Evolutionary conservation across 2,888 invertebrate genomes (phyloP), one percentile per base, ranked within the genome.

Genomic region (Cyaniris semiargus): DNA sequence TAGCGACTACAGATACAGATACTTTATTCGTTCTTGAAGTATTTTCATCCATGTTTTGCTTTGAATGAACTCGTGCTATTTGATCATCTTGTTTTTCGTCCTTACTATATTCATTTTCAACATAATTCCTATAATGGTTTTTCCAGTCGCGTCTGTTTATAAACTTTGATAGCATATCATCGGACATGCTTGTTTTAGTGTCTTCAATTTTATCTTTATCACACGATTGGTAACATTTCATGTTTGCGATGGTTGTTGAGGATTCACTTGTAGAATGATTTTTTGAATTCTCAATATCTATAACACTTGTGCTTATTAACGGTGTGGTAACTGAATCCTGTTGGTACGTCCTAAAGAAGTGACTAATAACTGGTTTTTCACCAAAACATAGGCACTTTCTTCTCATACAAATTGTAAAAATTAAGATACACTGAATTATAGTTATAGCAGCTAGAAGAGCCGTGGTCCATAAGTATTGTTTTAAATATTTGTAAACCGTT

Each of bases 111-210:
- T 66, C 77, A 23, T 75, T 66, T 78, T 84, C 83, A 10, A 81
- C 84, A 3, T 76, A 80, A 77, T 88, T 86, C 81, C 83, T 86
- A 0, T 78, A 79, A 5, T 86, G 84, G 31, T 87, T 84, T 6
- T 82, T 86, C 93, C 93, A 93, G 76, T 90, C 88, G 15, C 93
- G 83, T 79, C 93, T 85, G 3, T 87, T 91, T 6, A 93, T 70
- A 79, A 91, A 93, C 85, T 93, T 94, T 0, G 90, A 86, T 60
- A 94, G 79, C 21, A 93, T 92, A 81, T 93, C 93, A 78, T 94
- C 93, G 0, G 93, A 92, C 85, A 92, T 85, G 77, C 89, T 87
- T 1, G 86, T 80, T 81, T 90, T 89, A 0, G 84, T 79, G 13
- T 86, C 85, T 13, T 85, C 83, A 58, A 84, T 83, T 21, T 82